Base-by-base conservation (phyloP, 2,797 vertebrate species). In the Limosa lapponica region DNA sequence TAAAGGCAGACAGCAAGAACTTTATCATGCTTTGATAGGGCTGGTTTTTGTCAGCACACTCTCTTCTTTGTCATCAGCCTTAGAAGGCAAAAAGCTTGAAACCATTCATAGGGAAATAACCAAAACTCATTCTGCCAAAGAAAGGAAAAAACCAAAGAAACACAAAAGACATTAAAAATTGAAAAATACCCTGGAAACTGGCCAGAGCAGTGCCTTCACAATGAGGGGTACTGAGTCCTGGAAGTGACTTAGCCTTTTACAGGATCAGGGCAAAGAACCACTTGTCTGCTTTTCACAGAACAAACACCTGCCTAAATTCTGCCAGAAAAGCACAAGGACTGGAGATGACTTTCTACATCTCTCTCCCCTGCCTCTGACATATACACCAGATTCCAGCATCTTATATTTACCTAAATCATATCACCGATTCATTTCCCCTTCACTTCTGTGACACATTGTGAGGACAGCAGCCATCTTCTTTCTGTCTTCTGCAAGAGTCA, bases 1-100 rank as follows among this genome's bases (percentile, higher is more conserved):
- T 84, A 92, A 95, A 96, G 88, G 83, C 93, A 94, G 92, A 77
- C 80, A 92, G 77, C 87, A 87, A 94, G 93, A 91, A 93, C 13
- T 64, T 94, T 71, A 72, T 64, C 5, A 0, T 92, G 83, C 87
- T 95, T 90, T 95, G 69, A 85, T 94, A 94, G 49, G 57, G 39
- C 72, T 96, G 86, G 2, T 22, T 97, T 96, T 94, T 95, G 90
- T 95, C 91, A 93, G 82, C 59, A 54, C 25, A 18, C n/a, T 70
- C 59, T 93, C 20, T 88, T 65, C 87, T 93, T 88, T 96, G 83
- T 95, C 79, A 58, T 94, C 82, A 87, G 72, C 48, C 36, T 82
- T 74, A 94, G 69, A 89, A 94, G 86, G 74, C 82, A 92, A 89
- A 92, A 94, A 87, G 43, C 74, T 92, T 67, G 69, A 87, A 95